Evolutionary conservation across 2,888 invertebrate species (phyloP), one percentile per base, ranked within the genome.

Genomic region (Apoda limacodes): DNA sequence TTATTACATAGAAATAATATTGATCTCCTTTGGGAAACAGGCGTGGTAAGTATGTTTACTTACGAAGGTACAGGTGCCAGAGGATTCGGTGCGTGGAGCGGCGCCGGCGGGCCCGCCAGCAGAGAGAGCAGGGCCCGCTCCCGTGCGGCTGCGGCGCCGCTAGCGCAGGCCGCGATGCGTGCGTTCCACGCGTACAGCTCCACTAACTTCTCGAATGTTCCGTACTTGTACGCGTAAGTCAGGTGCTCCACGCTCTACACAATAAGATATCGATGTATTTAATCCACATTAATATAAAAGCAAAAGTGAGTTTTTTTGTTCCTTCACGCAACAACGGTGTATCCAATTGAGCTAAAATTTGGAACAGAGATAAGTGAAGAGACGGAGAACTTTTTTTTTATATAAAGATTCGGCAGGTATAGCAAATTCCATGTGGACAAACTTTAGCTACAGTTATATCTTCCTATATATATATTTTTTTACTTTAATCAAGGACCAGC

Each of bases 221-320:
- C 96, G 69, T 89, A 96, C 60, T 96, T 95, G 78, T 96, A 97
- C 5, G 93, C 92, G 54, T 92, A 88, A 13, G 95, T 92, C 30
- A 97, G 83, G 62, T 95, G 93, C 64, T 97, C 97, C 26, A 93
- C 86, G 52, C 93, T 92, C 92, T 93, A 80, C 28, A 63, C 56
- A 29, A n/a, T 6, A 10, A 12, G 17, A n/a, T n/a, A n/a, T n/a
- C n/a, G n/a, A n/a, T n/a, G n/a, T n/a, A n/a, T n/a, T n/a, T n/a
- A n/a, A n/a, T 5, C n/a, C 23, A 20, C 5, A n/a, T 2, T 21
- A n/a, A 9, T 22, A 3, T 14, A 14, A 24, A 5, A 5, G 17
- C 17, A 7, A 17, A 17, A 17, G 17, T 17, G n/a, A n/a, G n/a
- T n/a, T 25, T 14, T 19, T 4, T 26, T 5, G 3, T 5, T 27